phyloP scores from a whole-genome alignment of 2,888 invertebrate genomes.

The Synergus laeviventris region DNA sequence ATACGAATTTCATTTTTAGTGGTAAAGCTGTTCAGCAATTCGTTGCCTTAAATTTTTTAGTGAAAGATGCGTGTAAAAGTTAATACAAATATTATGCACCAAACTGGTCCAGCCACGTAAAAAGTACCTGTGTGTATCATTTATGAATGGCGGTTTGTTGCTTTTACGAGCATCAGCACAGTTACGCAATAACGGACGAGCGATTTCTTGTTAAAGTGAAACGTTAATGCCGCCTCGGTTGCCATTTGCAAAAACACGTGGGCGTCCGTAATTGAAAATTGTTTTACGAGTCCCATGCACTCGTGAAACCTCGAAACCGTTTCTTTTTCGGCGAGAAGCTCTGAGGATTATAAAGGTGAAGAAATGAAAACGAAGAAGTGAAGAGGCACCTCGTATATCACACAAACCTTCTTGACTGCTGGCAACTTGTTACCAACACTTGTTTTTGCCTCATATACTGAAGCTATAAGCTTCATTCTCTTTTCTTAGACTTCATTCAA shows the following conservation, averaged over 20 bases:
- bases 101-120: background rate
- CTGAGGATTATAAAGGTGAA: slow-evolving; percentile 8
- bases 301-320: slow-evolving; percentile 50
- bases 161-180: slow-evolving; percentile 33
- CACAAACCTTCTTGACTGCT: slow-evolving; percentile 14
- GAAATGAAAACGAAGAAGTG: slow-evolving; percentile 23
- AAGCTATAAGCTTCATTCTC: background rate
- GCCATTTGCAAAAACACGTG: slow-evolving; percentile 50
- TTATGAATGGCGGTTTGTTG: slow-evolving; percentile 39
- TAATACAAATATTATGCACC: background rate
- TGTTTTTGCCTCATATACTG: background rate
- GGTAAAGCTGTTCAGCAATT: background rate
- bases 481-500: too few species aligned
- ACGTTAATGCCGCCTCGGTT: slow-evolving; percentile 47
- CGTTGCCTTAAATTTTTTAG: background rate
- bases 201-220: slow-evolving; percentile 53
- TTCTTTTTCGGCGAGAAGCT: slow-evolving; percentile 51
- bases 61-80: background rate
- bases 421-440: slow-evolving; percentile 5
- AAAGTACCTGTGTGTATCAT: slow-evolving; percentile 19
- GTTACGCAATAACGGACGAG: slow-evolving; percentile 37
- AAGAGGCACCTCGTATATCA: slow-evolving; percentile 39
- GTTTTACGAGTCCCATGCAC: slow-evolving; percentile 48
- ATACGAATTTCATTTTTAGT: background rate
- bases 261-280: slow-evolving; percentile 54